Evolutionary conservation across 2,888 invertebrate species (phyloP).

Genomic region (Beris chalybata): DNA sequence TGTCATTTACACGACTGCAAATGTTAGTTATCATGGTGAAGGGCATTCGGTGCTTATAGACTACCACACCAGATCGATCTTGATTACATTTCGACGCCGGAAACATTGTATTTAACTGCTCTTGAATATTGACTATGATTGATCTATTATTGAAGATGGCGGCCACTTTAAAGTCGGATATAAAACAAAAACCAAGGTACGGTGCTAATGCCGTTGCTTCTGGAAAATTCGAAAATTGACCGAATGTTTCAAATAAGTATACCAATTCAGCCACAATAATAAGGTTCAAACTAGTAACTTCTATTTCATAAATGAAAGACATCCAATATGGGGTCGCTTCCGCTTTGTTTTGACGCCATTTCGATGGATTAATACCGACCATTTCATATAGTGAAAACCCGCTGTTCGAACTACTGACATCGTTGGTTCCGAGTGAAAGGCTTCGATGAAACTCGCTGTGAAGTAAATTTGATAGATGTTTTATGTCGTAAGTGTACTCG

Average conservation of each 20-base stretch:
- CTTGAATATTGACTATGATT: slow-evolving; percentile 43
- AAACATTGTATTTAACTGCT: slow-evolving; percentile 43
- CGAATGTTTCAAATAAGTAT: slow-evolving; percentile 45
- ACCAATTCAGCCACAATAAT: slow-evolving; percentile 45
- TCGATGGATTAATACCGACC: slow-evolving; percentile 2
- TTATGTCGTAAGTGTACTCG: too few species aligned
- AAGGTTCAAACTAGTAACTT: slow-evolving; percentile 44
- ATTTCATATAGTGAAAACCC: background rate
- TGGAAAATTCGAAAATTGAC: slow-evolving; percentile 45
- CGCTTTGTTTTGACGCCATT: background rate
- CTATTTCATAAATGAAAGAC: slow-evolving; percentile 39
- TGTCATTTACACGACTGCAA: slow-evolving; percentile 44
- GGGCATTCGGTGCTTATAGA: slow-evolving; percentile 41
- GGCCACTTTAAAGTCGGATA: slow-evolving; percentile 47
- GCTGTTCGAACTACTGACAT: too few species aligned
- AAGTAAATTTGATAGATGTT: too few species aligned
- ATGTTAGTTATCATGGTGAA: slow-evolving; percentile 44
- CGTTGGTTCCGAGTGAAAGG: too few species aligned
- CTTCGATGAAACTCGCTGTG: too few species aligned
- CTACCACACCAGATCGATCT: slow-evolving; percentile 38
- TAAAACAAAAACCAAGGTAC: slow-evolving; percentile 45
- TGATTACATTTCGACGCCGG: slow-evolving; percentile 43
- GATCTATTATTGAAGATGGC: slow-evolving; percentile 44
- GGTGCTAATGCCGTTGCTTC: slow-evolving; percentile 48
- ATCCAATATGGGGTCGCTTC: background rate